Evolutionary conservation across 2,888 invertebrate genomes (phyloP), one percentile per base, ranked within the genome.

Genomic region (Morpho deidamia): DNA sequence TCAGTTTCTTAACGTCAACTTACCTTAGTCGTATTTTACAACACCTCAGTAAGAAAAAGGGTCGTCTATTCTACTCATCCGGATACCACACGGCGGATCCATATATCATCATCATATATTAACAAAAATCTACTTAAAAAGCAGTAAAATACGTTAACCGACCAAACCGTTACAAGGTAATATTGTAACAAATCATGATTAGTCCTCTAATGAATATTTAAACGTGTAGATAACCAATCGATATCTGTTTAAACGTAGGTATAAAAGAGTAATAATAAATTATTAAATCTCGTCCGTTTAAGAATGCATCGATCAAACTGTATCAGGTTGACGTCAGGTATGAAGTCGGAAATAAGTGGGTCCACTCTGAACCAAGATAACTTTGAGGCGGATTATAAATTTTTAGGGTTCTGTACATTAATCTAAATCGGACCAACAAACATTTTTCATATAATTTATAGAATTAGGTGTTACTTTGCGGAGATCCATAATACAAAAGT

Each of bases 301-400:
- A 75, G 76, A 78, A 64, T 51, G 75, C 78, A 81, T 80, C 80
- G 74, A 80, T 81, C 81, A 81, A 74, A 68, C 65, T 66, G 65
- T 70, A 72, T 71, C 70, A 63, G 61, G 63, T 61, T 64, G 56
- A 63, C 61, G 68, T 60, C 62, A 61, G 61, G 60, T 65, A 68
- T 61, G 63, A 70, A 70, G 54, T 58, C 23, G 23, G 63, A 68
- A 69, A 68, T 65, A 63, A 67, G 64, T 39, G 48, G 51, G 51
- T 44, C 51, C 45, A 51, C 33, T 48, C 48, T 39, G n/a, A 12
- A 40, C 40, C 32, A 37, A 55, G 54, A 58, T 55, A 55, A 51
- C 41, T 45, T 55, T 12, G 48, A 49, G 44, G 33, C 44, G 44
- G 55, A 51, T 56, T 56, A 52, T 9, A 49, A 8, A 11, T 7